A percentile compares a stretch with the other conserved stretches of the same genome.
phyloP scores from a whole-genome alignment of 2,113 vertebrate species.

The Diadophis punctatus region DNA sequence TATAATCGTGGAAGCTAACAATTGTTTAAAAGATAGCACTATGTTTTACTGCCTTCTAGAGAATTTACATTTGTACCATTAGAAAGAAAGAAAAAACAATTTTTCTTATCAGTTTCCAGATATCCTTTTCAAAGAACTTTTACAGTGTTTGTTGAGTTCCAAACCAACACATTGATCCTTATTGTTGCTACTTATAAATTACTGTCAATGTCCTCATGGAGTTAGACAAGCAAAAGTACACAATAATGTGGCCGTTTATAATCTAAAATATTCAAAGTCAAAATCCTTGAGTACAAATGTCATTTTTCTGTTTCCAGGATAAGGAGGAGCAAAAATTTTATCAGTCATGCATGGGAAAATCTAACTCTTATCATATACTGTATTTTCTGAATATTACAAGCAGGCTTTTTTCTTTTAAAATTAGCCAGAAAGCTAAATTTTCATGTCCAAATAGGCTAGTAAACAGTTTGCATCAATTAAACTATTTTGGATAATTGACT shows the following conservation, averaged over 20 bases:
- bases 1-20: background rate
- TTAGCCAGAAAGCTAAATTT: background rate
- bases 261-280: background rate
- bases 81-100: background rate
- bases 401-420: background rate
- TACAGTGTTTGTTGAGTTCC: constrained; percentile 14
- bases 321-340: background rate
- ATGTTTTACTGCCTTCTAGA: background rate
- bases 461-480: background rate
- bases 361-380: background rate
- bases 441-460: background rate
- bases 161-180: background rate
- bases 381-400: background rate
- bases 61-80: background rate
- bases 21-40: background rate
- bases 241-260: background rate
- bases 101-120: background rate
- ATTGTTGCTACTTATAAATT: background rate
- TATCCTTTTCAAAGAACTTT: background rate
- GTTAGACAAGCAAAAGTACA: background rate
- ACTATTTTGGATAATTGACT: background rate
- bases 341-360: background rate
- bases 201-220: background rate
- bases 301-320: background rate
- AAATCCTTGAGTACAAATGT: background rate